phyloP scores from a whole-genome alignment of 2,113 vertebrate genomes.

The Naja naja region DNA sequence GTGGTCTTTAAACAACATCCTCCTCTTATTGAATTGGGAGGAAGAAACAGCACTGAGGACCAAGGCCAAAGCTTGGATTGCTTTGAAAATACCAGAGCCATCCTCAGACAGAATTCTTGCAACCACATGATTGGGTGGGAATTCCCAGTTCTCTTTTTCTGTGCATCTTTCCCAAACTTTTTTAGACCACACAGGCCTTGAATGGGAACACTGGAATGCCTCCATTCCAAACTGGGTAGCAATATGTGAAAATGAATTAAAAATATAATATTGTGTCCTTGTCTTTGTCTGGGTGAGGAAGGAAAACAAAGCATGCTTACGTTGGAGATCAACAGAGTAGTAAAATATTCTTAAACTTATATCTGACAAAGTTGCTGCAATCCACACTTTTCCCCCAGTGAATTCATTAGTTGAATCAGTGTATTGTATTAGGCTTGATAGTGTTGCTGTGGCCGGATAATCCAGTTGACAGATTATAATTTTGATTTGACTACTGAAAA shows the following conservation, averaged over 20 bases:
- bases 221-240: not conserved
- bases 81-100: not conserved
- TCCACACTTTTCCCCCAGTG: not conserved
- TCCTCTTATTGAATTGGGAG: not conserved
- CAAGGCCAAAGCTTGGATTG: not conserved
- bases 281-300: not conserved
- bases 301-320: not conserved
- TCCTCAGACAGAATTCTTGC: not conserved
- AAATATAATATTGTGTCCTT: not conserved
- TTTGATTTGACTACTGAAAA: not conserved
- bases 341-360: not conserved
- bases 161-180: not conserved
- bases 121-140: not conserved
- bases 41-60: not conserved
- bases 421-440: not conserved
- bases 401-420: not conserved
- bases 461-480: not conserved
- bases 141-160: not conserved
- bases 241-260: not conserved
- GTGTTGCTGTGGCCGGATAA: not conserved
- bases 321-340: not conserved
- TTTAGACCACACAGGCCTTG: not conserved
- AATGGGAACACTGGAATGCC: not conserved
- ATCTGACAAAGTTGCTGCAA: not conserved
- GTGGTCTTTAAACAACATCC: not conserved